Conservation (phyloP, 2,888 invertebrate genomes). For the Tachystola acroxantha region DNA sequence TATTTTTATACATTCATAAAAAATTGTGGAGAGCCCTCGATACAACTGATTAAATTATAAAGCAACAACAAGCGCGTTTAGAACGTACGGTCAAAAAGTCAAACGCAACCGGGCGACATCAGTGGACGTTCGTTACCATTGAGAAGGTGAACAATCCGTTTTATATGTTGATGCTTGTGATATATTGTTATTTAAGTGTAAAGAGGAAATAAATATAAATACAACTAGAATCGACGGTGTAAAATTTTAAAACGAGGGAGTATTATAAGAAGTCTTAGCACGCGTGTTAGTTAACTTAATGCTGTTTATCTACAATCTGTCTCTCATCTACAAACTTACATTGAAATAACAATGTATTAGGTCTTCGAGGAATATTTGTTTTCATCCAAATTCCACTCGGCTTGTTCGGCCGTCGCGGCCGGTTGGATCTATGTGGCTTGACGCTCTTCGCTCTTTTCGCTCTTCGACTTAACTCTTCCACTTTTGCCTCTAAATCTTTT, state of each 20-base stretch:
- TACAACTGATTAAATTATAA: conserved; percentile 18
- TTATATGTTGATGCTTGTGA: conserved; percentile 76
- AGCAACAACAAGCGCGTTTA: conserved; percentile 25
- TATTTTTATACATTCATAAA: conserved; percentile 77
- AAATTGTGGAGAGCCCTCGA: conserved; percentile 51
- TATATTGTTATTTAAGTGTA: conserved; percentile 78
- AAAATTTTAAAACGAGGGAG: conserved; percentile 47
- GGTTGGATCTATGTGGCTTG: conserved; percentile 22
- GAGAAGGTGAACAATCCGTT: conserved; percentile 36
- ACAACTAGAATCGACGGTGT: conserved; percentile 60
- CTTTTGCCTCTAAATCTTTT: conserved; percentile 71
- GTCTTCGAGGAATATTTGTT: conserved; percentile 48
- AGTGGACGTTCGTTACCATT: conserved; percentile 11
- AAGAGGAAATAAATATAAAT: conserved; percentile 67
- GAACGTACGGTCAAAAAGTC: conserved; percentile 61
- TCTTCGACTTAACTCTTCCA: conserved; percentile 32
- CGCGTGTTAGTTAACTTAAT: conserved; percentile 58
- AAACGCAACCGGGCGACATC: conserved; percentile 27
- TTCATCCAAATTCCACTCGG: conserved; percentile 72
- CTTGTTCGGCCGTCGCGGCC: conserved; percentile 14
- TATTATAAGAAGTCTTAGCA: conserved; percentile 59
- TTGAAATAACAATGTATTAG: conserved; percentile 75
- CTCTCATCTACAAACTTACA: conserved; percentile 47
- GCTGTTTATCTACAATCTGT: conserved; percentile 35
- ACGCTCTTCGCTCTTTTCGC: conserved; percentile 31